Conservation (phyloP, 2,797 vertebrate species). For the Muraenolepis orangiensis region DNA sequence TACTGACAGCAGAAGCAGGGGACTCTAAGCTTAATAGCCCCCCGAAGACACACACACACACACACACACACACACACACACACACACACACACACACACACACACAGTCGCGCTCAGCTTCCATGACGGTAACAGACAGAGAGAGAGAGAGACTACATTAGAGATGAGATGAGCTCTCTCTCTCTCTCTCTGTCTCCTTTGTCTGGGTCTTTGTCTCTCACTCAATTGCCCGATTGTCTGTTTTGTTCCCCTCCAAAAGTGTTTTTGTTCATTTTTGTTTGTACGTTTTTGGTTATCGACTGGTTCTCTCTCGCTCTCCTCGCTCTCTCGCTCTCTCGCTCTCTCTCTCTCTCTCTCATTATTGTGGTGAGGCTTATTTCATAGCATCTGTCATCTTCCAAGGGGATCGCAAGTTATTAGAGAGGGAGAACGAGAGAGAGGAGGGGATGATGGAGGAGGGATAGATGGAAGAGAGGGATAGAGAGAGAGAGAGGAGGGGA, state of each 20-base stretch:
- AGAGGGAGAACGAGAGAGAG: constrained; percentile 7
- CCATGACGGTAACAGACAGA: background rate
- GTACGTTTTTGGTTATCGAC: too few species aligned
- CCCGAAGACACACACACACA: constrained; percentile 48
- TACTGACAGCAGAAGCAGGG: constrained; percentile 46
- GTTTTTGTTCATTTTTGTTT: background rate
- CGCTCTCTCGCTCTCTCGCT: constrained; percentile 5
- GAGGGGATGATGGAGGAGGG: constrained; percentile 39
- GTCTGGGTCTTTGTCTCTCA: background rate
- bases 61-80: constrained; percentile 36
- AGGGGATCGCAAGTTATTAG: constrained; percentile 22
- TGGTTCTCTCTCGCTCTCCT: background rate
- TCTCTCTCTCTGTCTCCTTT: background rate
- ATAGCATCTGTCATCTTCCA: constrained; percentile 40
- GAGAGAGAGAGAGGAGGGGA: constrained; percentile 9
- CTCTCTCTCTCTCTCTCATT: background rate
- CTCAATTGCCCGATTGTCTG: background rate
- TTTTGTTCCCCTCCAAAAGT: too few species aligned
- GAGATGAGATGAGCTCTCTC: background rate
- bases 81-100: constrained; percentile 37
- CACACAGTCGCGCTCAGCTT: constrained; percentile 29
- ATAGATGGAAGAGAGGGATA: constrained; percentile 41
- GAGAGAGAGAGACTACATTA: constrained; percentile 25
- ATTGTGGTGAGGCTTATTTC: constrained; percentile 25
- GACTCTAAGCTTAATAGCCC: constrained; percentile 46